phyloP scores from a whole-genome alignment of 1,140 invertebrate genomes.

The Diabrotica virgifera region DNA sequence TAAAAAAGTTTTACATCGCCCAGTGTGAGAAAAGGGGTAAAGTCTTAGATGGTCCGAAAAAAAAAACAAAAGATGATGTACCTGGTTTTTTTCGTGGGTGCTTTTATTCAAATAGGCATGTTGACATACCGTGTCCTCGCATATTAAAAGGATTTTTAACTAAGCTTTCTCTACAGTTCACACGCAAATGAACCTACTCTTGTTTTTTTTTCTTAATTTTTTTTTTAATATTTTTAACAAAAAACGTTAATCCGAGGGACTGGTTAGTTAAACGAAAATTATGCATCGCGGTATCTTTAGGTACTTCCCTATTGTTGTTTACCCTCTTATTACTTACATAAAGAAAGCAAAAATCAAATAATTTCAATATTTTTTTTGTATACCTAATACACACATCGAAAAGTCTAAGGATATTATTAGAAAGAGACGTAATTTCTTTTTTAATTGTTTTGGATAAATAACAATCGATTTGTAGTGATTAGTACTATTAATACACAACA shows the following conservation, averaged over 20 bases:
- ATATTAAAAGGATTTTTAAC: slow-evolving; percentile 39
- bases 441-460: too few relatives aligned
- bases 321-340: too few relatives aligned
- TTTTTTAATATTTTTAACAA: not conserved
- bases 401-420: too few relatives aligned
- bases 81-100: slow-evolving; percentile 43
- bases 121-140: slow-evolving; percentile 43
- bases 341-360: too few relatives aligned
- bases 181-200: slow-evolving; percentile 27
- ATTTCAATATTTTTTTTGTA: too few relatives aligned
- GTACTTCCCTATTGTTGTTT: too few relatives aligned
- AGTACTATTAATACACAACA: too few relatives aligned
- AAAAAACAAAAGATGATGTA: slow-evolving; percentile 39
- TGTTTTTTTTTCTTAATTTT: not conserved
- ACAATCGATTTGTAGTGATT: too few relatives aligned
- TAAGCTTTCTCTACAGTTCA: slow-evolving; percentile 39
- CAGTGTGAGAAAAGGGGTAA: slow-evolving; percentile 40
- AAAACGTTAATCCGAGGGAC: slow-evolving; percentile 2
- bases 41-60: slow-evolving; percentile 28
- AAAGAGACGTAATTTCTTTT: too few relatives aligned
- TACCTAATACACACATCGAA: too few relatives aligned
- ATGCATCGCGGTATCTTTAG: not conserved
- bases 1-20: slow-evolving; percentile 31
- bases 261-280: not conserved
- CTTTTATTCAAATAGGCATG: slow-evolving; percentile 41